Conservation (phyloP, 2,888 invertebrate genomes). For the Hyles lineata region DNA sequence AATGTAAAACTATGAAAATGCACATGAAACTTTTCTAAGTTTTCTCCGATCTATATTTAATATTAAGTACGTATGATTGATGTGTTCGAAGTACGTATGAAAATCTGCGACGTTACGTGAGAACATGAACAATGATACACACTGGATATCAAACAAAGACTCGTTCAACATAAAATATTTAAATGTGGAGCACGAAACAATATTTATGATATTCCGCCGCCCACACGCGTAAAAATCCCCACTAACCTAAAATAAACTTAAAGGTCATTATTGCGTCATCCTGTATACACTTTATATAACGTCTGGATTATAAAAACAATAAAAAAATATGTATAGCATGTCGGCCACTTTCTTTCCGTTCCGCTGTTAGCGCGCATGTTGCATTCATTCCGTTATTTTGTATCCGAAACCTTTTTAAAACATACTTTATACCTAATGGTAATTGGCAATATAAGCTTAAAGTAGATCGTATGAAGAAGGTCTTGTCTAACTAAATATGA, state of each 20-base stretch:
- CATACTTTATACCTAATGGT: neutral
- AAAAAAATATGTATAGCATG: neutral
- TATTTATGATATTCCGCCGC: conserved; percentile 33
- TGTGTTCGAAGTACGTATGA: neutral
- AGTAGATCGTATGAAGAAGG: neutral
- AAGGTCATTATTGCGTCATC: conserved; percentile 30
- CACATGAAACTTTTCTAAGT: too few species aligned
- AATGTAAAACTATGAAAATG: too few species aligned
- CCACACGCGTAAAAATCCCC: conserved; percentile 31
- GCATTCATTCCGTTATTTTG: conserved; percentile 21
- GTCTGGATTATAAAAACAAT: conserved; percentile 23
- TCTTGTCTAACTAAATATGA: neutral
- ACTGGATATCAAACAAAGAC: conserved; percentile 28
- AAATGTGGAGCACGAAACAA: conserved; percentile 33
- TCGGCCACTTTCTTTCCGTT: conserved; percentile 23
- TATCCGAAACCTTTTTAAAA: neutral
- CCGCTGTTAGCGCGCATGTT: conserved; percentile 1
- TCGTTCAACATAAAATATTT: conserved; percentile 29
- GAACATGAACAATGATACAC: conserved; percentile 8
- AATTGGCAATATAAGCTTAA: neutral
- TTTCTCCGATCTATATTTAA: neutral
- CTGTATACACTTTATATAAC: conserved; percentile 9
- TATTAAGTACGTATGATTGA: neutral
- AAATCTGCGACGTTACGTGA: conserved; percentile 14
- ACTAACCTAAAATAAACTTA: conserved; percentile 32